Evolutionary conservation across 1,140 invertebrate species (phyloP), one percentile per base, ranked within the genome.

Genomic region (Pseudoatta argentina): DNA sequence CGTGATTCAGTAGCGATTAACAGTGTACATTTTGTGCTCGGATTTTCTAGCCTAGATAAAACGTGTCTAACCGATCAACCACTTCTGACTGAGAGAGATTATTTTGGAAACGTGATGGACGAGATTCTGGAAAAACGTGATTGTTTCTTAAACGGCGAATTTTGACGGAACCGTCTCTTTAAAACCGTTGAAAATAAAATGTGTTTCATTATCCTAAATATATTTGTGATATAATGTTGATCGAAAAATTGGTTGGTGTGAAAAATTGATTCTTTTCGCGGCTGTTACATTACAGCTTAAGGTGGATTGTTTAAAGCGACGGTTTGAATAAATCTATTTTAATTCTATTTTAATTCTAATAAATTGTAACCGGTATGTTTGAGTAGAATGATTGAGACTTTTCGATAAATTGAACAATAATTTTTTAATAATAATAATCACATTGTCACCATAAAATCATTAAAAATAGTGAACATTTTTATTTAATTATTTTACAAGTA

Each of bases 111-210:
- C n/a, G 48, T n/a, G 44, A 48, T 73, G 67, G 18, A 87, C 61
- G 88, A 89, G 69, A 77, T 83, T 63, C 30, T 91, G 88, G 90
- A 91, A 91, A 83, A 64, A 91, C 90, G 90, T 91, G 90, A 91
- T 48, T 91, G 90, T 91, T 91, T 87, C 77, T 89, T 87, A 86
- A 66, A 90, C 57, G 90, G 76, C 90, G 90, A 91, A 48, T 34
- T 21, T 21, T 39, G 57, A 14, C 51, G 82, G 69, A 55, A 59
- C 53, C 55, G 64, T 69, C 39, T 66, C 73, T 83, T 64, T 34
- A 55, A 79, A 51, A 69, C 1, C 53, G 3, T 64, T 0, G 4
- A 86, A 63, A 63, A 3, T n/a, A 34, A 61, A 2, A 61, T 18
- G 1, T 16, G 39, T 34, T 71, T 72, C 16, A 10, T 44, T 81